Percentiles rank a stretch among this genome's conserved stretches.
These are phyloP conservation scores for Drepana falcataria DNA, from an alignment of 2,888 invertebrate species.

Conservation along the genomic window DNA sequence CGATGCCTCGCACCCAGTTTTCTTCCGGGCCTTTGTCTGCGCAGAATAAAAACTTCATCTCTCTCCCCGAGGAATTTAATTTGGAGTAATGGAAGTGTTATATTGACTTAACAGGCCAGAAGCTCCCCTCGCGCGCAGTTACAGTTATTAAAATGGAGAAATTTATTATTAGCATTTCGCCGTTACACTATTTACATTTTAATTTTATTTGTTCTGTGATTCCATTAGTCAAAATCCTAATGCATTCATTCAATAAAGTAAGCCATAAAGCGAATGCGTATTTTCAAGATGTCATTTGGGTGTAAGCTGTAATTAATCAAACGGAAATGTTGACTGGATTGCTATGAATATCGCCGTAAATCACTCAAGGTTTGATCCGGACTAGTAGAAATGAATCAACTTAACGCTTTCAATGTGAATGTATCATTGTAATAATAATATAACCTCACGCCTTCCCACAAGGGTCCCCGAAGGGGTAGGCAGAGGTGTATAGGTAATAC, in stretches of 20 bases:
- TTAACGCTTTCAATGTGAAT: too few relatives aligned
- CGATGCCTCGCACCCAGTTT: constrained; percentile 33
- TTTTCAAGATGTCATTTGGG: constrained; percentile 26
- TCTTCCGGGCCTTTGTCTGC: constrained; percentile 60
- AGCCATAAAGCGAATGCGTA: constrained; percentile 35
- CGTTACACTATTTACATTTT: constrained; percentile 76
- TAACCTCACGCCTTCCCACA: too few relatives aligned
- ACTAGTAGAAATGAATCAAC: too few relatives aligned
- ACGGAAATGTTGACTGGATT: constrained; percentile 16
- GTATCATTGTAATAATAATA: too few relatives aligned
- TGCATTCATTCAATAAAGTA: constrained; percentile 62
- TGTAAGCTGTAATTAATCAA: constrained; percentile 42
- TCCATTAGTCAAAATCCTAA: constrained; percentile 71
- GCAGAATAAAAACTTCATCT: constrained; percentile 74
- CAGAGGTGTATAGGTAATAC: too few relatives aligned
- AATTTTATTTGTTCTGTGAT: constrained; percentile 78
- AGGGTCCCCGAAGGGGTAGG: too few relatives aligned
- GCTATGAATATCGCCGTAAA: constrained; percentile 6
- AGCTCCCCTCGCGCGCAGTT: constrained; percentile 68
- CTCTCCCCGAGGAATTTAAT: constrained; percentile 77
- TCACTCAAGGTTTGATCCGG: neutral
- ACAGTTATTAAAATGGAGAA: constrained; percentile 79
- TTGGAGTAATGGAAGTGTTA: constrained; percentile 79
- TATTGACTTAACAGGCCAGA: constrained; percentile 79
- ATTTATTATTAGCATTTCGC: constrained; percentile 77